Evolutionary conservation across 2,797 vertebrate genomes (phyloP).

Genomic region (Gila robusta): DNA sequence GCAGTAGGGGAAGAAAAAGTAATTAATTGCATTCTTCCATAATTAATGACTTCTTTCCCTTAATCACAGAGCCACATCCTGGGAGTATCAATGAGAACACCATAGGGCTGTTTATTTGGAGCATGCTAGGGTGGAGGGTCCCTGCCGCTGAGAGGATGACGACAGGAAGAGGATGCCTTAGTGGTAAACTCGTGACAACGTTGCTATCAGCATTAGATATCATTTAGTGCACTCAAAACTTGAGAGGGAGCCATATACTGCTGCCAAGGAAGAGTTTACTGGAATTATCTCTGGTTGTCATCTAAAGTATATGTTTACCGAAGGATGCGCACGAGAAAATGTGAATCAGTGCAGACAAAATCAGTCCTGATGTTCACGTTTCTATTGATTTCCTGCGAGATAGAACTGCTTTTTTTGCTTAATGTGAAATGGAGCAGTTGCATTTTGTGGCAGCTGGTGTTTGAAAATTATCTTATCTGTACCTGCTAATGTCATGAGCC

Average conservation of each 20-base stretch:
- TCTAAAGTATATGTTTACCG: conserved; percentile 35
- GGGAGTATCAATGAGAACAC: conserved; percentile 67
- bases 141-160: conserved; percentile 51
- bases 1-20: conserved; percentile 72
- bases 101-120: conserved; percentile 71
- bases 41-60: conserved; percentile 78
- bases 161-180: conserved; percentile 33
- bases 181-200: conserved; percentile 40
- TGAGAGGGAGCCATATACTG: conserved; percentile 21
- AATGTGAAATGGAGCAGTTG: conserved; percentile 37
- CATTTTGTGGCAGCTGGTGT: conserved; percentile 37
- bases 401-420: not conserved
- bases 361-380: conserved; percentile 27
- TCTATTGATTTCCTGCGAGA: conserved; percentile 33
- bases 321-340: conserved; percentile 24
- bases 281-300: conserved; percentile 38
- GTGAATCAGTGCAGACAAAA: conserved; percentile 15
- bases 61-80: conserved; percentile 77
- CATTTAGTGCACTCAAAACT: conserved; percentile 17
- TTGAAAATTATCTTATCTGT: conserved; percentile 31
- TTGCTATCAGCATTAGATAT: conserved; percentile 23
- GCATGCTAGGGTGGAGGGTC: conserved; percentile 62
- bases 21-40: conserved; percentile 80
- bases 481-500: conserved; percentile 15
- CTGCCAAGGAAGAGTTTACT: conserved; percentile 24